These are phyloP conservation scores for Hyposoter didymator DNA, from an alignment of 2,888 invertebrate genomes.

Conservation along the genomic window DNA sequence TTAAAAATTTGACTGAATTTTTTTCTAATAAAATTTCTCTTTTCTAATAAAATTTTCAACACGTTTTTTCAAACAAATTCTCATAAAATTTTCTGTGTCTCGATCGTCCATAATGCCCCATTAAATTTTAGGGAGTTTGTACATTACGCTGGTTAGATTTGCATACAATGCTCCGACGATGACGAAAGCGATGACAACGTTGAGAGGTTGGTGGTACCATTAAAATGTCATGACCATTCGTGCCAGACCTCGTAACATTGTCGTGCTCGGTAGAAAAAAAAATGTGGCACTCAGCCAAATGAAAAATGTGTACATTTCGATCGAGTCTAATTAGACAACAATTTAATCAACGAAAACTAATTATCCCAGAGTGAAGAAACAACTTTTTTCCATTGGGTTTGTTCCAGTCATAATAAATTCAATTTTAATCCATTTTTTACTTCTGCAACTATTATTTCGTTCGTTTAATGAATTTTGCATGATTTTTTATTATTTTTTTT, in stretches of 20 bases:
- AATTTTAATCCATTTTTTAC: background rate
- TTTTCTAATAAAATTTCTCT: no score
- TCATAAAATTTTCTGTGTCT: no score
- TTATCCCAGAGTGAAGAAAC: background rate
- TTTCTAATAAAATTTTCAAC: no score
- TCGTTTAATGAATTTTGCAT: background rate
- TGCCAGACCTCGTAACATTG: background rate
- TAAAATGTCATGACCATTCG: background rate
- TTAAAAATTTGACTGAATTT: no score
- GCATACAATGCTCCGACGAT: conserved; percentile 23
- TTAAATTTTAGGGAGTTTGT: background rate
- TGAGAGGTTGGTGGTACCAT: background rate
- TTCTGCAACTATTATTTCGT: background rate
- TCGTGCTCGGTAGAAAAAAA: background rate
- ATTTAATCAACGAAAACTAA: background rate
- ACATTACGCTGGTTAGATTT: background rate
- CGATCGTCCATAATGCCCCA: background rate
- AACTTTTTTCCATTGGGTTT: background rate
- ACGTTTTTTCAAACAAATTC: no score
- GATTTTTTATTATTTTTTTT: background rate
- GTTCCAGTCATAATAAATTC: background rate
- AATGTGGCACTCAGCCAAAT: background rate
- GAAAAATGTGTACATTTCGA: background rate
- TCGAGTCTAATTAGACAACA: background rate
- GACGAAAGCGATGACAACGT: conserved; percentile 5